These are phyloP conservation scores for Himantopus leucocephalus DNA, from an alignment of 2,113 vertebrate species.

Conservation along the genomic window DNA sequence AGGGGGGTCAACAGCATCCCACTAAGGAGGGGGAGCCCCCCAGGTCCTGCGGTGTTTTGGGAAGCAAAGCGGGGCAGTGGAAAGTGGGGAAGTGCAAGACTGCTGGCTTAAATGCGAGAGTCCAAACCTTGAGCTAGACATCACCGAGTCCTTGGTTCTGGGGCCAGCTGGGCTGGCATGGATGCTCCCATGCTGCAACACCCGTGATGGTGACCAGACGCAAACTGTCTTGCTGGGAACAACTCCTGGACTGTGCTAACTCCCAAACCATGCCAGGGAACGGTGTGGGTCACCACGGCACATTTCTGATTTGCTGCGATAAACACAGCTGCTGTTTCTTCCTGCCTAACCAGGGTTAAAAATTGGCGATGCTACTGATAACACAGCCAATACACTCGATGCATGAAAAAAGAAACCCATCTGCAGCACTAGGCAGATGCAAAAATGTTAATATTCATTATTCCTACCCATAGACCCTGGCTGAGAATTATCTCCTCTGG, in stretches of 20 bases:
- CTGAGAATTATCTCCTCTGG: neutral
- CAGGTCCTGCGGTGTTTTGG: neutral
- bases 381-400: neutral
- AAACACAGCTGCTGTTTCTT: neutral
- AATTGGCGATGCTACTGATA: neutral
- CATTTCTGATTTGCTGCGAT: neutral
- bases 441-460: neutral
- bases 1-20: neutral
- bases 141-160: neutral
- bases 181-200: neutral
- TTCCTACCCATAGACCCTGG: neutral
- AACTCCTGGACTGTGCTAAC: neutral
- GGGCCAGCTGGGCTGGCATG: neutral
- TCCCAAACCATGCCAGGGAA: neutral
- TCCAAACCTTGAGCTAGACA: neutral
- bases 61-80: neutral
- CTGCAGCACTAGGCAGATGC: neutral
- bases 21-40: neutral
- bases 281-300: neutral
- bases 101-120: neutral
- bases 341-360: neutral
- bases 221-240: neutral
- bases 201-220: neutral
- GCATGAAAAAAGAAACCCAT: neutral
- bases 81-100: neutral